Evolutionary conservation across 2,113 vertebrate genomes (phyloP), one percentile per base, ranked within the genome.

Genomic region (Daubentonia madagascariensis): DNA sequence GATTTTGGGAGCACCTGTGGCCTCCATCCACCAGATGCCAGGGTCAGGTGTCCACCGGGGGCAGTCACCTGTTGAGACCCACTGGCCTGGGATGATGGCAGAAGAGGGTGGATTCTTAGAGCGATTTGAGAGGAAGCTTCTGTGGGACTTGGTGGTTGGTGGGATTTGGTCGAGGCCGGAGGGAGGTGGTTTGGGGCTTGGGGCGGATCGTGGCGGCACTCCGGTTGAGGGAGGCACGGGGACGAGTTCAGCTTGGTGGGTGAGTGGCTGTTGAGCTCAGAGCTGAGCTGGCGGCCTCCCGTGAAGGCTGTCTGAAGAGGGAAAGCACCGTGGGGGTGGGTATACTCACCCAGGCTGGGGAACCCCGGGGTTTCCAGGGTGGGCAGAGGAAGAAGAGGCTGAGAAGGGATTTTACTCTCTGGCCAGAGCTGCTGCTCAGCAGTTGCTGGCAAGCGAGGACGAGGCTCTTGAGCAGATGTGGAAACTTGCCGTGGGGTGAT

Each of bases 381-480:
- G 90, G 87, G 72, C 59, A 57, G 84, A 76, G 57, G 81, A 45
- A 11, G 63, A 67, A 80, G 84, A 75, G 85, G 50, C 75, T 0
- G 20, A 11, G 52, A 37, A 57, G 59, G 52, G 72, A 54, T 32
- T 93, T 54, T 68, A 12, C 87, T 85, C 89, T 85, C 50, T 0
- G 8, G 63, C 59, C 0, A 37, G 75, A 50, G 22, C 70, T 7
- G 50, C 88, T 88, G 86, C 96, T 50, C 14, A 3, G 94, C 2
- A 3, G 37, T 81, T 6, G 35, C n/a, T 16, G 73, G 84, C 54
- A 1, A 4, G 30, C 5, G 57, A n/a, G n/a, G 48, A 1, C 0
- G 45, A 30, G 80, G 93, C 85, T 57, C 52, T 6, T 1, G 35
- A 83, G 67, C 95, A 96, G 91, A 61, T 73, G 95, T 84, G 81